Base-by-base conservation (phyloP, 2,797 vertebrate genomes). In the Sparus aurata region DNA sequence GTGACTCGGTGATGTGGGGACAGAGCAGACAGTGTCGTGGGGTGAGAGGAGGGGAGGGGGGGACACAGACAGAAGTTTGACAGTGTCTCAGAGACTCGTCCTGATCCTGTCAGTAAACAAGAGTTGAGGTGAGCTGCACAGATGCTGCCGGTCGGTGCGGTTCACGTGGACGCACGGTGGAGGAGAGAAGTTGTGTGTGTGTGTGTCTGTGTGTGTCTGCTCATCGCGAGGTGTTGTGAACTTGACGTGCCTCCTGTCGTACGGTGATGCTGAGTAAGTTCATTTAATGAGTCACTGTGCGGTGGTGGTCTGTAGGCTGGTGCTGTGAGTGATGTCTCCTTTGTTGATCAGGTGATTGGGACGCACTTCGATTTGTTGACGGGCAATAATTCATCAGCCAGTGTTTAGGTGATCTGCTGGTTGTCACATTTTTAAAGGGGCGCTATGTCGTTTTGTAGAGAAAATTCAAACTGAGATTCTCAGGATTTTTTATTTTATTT, bases 31-130 rank as follows among this genome's bases (percentile, higher is more conserved):
- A 15, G 4, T 5, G 20, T 22, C 64, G 18, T 17, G 15, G 54
- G 52, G 30, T 30, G 30, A 6, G 30, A 6, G 30, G 30, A 6
- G 6, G 30, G 30, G 6, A 18, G 46, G 4, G 20, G 7, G 45
- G 5, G 4, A 15, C 43, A 15, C 43, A 5, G 43, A 20, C 34
- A 54, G 17, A 77, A 80, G 73, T 79, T 79, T 67, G 20, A 16
- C 5, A 66, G 34, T 65, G 34, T 9, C 34, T 34, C 34, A 9
- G 34, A 34, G 8, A 9, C 34, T 34, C 34, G 8, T 34, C 34
- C 8, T 27, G 8, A 9, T 34, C 34, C 34, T n/a, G 61, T 34
- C 6, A 47, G 46, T 64, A 30, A 58, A 41, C 30, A 34, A 18
- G 55, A 63, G 58, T 66, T 54, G 1, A 60, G 34, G 34, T 38